Evolutionary conservation across 2,113 vertebrate genomes (phyloP).

Genomic region (Menura novaehollandiae): DNA sequence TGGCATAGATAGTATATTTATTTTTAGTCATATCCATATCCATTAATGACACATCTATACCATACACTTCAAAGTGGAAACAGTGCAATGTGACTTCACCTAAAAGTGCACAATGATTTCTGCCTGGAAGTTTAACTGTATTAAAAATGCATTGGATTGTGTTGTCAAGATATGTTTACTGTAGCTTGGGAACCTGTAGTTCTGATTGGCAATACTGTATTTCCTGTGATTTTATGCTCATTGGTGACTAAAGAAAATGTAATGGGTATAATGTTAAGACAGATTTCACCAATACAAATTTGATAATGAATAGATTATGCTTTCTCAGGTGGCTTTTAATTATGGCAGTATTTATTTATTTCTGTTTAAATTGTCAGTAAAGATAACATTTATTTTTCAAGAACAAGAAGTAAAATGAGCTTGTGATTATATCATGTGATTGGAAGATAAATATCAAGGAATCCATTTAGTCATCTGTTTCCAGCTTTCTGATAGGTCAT

Average conservation of each 20-base stretch:
- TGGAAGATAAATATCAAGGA: neutral
- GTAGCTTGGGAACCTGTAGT: neutral
- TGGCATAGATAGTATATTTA: neutral
- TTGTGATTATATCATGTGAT: neutral
- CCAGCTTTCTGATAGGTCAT: neutral
- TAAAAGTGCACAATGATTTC: neutral
- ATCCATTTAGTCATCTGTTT: neutral
- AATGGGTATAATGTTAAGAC: neutral
- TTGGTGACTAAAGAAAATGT: neutral
- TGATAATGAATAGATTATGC: neutral
- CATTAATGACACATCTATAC: neutral
- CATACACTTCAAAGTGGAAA: neutral
- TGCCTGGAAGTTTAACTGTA: neutral
- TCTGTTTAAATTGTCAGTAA: neutral
- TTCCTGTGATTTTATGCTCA: neutral
- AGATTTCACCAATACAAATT: neutral
- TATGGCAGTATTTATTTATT: conserved; percentile 6
- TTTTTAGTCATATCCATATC: neutral
- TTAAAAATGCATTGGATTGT: neutral
- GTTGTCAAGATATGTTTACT: neutral
- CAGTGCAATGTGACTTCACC: neutral
- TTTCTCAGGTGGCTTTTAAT: conserved; percentile 7
- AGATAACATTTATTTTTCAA: conserved; percentile 22
- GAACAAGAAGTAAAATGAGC: neutral
- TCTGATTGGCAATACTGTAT: neutral